These are phyloP conservation scores for Acleris cristana DNA, from an alignment of 2,888 invertebrate species.

Conservation along the genomic window DNA sequence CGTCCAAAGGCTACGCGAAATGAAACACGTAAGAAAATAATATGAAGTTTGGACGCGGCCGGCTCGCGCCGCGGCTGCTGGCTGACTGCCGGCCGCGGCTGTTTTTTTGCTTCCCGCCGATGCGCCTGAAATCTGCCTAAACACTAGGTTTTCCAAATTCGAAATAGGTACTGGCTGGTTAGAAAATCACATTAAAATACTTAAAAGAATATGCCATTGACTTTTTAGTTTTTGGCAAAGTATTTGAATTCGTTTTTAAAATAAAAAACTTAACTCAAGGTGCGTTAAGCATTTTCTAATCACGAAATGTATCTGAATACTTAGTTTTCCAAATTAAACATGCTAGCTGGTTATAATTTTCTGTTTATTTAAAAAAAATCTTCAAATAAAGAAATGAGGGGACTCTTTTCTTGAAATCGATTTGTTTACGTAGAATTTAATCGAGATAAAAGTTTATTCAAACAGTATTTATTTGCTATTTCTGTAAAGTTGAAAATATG, in stretches of 20 bases:
- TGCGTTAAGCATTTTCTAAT: too few relatives aligned
- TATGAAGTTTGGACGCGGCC: slow-evolving; percentile 75
- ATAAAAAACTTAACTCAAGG: too few relatives aligned
- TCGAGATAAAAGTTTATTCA: too few relatives aligned
- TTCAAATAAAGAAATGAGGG: too few relatives aligned
- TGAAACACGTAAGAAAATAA: slow-evolving; percentile 82
- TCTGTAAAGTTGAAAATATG: too few relatives aligned
- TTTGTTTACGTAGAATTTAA: too few relatives aligned
- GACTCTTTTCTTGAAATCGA: too few relatives aligned
- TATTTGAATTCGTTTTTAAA: too few relatives aligned
- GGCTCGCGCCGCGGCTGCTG: slow-evolving; percentile 74
- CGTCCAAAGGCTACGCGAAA: slow-evolving; percentile 82
- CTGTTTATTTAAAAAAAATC: not conserved
- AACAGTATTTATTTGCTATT: too few relatives aligned
- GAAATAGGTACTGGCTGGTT: slow-evolving; percentile 25
- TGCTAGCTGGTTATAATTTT: slow-evolving; percentile 26
- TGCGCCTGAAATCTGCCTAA: slow-evolving; percentile 67
- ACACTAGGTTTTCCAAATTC: slow-evolving; percentile 37
- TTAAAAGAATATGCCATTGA: not conserved
- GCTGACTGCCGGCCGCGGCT: slow-evolving; percentile 66
- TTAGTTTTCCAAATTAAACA: slow-evolving; percentile 19
- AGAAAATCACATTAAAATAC: slow-evolving; percentile 6
- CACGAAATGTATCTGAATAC: slow-evolving; percentile 39
- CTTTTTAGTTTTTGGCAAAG: too few relatives aligned
- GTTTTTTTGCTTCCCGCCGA: slow-evolving; percentile 77